Base-by-base conservation (phyloP, 2,113 vertebrate genomes). In the Cinclus cinclus region DNA sequence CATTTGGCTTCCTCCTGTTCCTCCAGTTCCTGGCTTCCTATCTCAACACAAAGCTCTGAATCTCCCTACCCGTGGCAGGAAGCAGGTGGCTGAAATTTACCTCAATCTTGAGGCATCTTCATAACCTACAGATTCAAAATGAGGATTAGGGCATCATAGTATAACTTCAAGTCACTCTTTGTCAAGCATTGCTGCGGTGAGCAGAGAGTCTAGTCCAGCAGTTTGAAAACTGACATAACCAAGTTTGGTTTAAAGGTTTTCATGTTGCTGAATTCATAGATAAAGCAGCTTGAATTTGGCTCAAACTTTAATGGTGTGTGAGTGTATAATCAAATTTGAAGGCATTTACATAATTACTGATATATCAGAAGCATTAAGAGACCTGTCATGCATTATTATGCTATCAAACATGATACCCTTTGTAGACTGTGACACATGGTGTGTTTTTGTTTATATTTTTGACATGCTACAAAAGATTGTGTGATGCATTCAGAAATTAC, bases 321-420 rank as follows among this genome's bases (percentile, higher is more conserved):
- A 47, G 28, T 75, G 39, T 86, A 63, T 84, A 94, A 87, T 90
- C 79, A 69, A 92, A 86, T 83, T 75, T 46, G 73, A 83, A 87
- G 20, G 17, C 55, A 93, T 93, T 94, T 95, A 56, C 86, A 87
- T 94, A 97, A 94, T 94, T 94, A 91, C 74, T 89, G 83, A 87
- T 87, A 20, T 58, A 92, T 75, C 33, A 3, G 52, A 84, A 68
- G 42, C 76, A 87, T 83, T 92, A 93, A 88, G 56, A 70, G 86
- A 75, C 60, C 65, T 94, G 92, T 92, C 92, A 64, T 83, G 64
- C 8, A 8, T 80, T 91, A 67, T 91, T 94, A 75, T 42, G 58
- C 70, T 89, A 35, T 68, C 87, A 95, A 78, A 80, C 2, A 10
- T 90, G 88, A 87, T 92, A 49, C 31, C 69, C 87, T 96, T 96